Base-by-base conservation (phyloP, 2,888 invertebrate species). In the Platypus cylindrus region DNA sequence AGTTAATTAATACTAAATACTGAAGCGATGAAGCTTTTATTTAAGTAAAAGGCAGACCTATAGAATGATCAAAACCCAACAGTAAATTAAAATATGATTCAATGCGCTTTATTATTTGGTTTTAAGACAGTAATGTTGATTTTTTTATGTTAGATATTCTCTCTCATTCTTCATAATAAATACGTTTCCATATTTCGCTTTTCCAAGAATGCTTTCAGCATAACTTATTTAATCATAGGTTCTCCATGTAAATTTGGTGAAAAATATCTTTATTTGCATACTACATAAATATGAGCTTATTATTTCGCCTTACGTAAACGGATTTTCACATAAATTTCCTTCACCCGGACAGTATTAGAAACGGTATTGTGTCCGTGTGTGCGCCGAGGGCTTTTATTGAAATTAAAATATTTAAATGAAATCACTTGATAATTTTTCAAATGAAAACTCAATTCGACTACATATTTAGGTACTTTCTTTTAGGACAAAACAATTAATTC, bases 211-310 rank as follows among this genome's bases (percentile, higher is more conserved):
- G 41, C 41, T 41, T 38, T 43, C 37, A 43, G 43, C 39, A 39
- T 41, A 43, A 40, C 37, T 34, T 37, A 38, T 44, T 38, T 43
- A 45, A 44, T 44, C 42, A 47, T 45, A 41, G 45, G 41, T 40
- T 42, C 42, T 36, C 34, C 42, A 47, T 46, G 46, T 45, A 46
- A 46, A 49, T 48, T 44, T 41, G 30, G 23, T 41, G 47, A 48
- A 51, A 48, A 50, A 51, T 49, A 45, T 44, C 40, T 32, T 20
- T 38, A 51, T 51, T 49, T 47, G 40, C 50, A 50, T 48, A 50
- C 44, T 42, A 39, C 42, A 45, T 50, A 43, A 41, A 44, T 47
- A 48, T 47, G 38, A 40, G 43, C 43, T 45, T 41, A 48, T 49
- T 45, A 45, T 47, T 47, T 46, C 37, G 40, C 24, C 30, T 34